phyloP scores from a whole-genome alignment of 2,113 vertebrate species.

The Anser cygnoides region DNA sequence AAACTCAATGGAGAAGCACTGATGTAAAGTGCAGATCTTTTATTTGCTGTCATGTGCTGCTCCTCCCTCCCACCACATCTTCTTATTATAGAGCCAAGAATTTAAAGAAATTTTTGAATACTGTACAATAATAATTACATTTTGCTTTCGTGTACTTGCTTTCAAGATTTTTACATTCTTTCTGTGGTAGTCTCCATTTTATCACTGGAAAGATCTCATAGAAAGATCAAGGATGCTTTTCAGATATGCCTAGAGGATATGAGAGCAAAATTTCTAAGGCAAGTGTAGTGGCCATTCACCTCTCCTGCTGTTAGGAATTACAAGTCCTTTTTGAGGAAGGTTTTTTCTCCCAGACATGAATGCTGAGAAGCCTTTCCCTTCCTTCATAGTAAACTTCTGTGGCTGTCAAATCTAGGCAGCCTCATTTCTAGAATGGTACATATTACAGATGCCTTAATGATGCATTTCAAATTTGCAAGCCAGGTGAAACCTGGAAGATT shows the following conservation, averaged over 20 bases:
- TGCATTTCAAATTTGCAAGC: background rate
- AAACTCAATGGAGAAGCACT: background rate
- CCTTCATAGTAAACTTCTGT: background rate
- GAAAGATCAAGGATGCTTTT: background rate
- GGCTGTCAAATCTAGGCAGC: background rate
- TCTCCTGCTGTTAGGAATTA: background rate
- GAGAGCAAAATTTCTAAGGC: background rate
- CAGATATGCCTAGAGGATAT: background rate
- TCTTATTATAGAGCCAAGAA: background rate
- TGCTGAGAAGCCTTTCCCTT: background rate
- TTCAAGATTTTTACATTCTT: background rate
- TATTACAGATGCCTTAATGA: background rate
- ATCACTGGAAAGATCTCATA: background rate
- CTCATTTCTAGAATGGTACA: background rate
- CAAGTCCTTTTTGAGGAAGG: background rate
- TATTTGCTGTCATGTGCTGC: background rate
- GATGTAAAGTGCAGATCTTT: background rate
- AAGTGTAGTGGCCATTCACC: fast-evolving
- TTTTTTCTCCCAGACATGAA: background rate
- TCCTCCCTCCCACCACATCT: background rate
- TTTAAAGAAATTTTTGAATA: background rate
- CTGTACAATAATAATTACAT: background rate
- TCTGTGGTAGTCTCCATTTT: background rate
- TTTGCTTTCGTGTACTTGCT: background rate
- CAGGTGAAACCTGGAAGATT: background rate